Conservation (phyloP, 2,888 invertebrate species). For the Himalopsyche anomala region DNA sequence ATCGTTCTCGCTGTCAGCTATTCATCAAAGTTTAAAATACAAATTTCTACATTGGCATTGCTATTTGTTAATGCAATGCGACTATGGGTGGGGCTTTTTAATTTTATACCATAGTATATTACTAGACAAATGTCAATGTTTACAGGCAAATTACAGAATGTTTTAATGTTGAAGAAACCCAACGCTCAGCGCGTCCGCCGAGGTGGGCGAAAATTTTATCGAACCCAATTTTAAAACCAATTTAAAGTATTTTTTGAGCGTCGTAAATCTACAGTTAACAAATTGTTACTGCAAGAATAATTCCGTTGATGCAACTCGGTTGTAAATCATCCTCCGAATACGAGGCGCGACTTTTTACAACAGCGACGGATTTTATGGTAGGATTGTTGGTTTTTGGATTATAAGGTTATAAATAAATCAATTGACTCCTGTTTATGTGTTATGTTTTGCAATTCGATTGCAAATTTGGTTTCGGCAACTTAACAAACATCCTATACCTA, state of each 20-base stretch:
- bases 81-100: no score
- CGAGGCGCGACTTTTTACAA: slow-evolving; percentile 1
- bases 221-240: slow-evolving; percentile 3
- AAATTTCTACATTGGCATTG: no score
- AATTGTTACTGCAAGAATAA: slow-evolving; percentile 34
- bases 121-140: neutral
- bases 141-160: neutral
- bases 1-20: no score
- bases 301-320: neutral
- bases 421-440: neutral
- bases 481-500: neutral
- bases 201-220: neutral
- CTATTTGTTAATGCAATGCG: no score
- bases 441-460: neutral
- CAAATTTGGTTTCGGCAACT: neutral
- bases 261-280: slow-evolving; percentile 20
- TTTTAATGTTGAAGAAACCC: neutral
- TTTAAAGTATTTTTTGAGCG: neutral
- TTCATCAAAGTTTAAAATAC: no score
- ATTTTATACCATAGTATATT: neutral
- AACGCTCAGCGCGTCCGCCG: neutral
- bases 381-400: slow-evolving; percentile 24
- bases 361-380: neutral
- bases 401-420: neutral
- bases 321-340: neutral